Percentiles rank a stretch among this genome's conserved stretches.
Evolutionary conservation across 2,797 vertebrate species (phyloP).

Genomic region (Rhyacichthys aspro): DNA sequence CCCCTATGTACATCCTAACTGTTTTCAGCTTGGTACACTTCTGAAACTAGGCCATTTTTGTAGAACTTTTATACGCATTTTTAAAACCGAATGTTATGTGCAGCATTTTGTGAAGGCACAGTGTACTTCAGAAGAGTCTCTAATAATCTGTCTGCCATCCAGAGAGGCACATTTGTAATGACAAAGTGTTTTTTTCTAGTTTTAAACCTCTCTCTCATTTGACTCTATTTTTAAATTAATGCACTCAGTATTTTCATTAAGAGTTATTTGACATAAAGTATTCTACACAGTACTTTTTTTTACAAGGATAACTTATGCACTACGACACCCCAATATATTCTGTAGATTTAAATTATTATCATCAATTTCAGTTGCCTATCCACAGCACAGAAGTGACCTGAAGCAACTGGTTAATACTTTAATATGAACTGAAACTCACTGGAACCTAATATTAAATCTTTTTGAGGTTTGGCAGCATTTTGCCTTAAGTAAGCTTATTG

Average conservation of each 20-base stretch:
- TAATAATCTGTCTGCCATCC: slow-evolving; percentile 55
- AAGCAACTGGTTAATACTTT: no score
- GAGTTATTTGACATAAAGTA: slow-evolving; percentile 54
- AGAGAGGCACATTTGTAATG: slow-evolving; percentile 40
- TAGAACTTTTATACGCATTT: slow-evolving; percentile 27
- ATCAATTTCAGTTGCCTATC: no score
- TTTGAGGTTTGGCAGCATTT: no score
- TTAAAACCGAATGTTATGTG: slow-evolving; percentile 27
- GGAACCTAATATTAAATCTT: no score
- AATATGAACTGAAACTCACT: no score
- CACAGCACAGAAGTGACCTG: no score
- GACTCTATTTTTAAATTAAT: slow-evolving; percentile 18
- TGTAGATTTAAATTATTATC: no score
- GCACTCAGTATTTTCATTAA: slow-evolving; percentile 47
- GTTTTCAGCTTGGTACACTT: slow-evolving; percentile 19
- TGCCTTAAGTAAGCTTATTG: no score
- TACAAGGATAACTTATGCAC: no score
- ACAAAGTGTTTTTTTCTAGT: slow-evolving; percentile 50
- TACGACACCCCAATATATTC: no score
- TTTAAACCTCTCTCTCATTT: slow-evolving; percentile 44
- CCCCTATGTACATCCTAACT: slow-evolving; percentile 10
- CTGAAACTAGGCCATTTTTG: slow-evolving; percentile 44
- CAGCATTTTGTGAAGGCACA: slow-evolving; percentile 53
- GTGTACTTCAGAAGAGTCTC: slow-evolving; percentile 42
- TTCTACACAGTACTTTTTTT: no score